phyloP scores from a whole-genome alignment of 1,140 invertebrate species.

The Drosophila sulfurigaster region DNA sequence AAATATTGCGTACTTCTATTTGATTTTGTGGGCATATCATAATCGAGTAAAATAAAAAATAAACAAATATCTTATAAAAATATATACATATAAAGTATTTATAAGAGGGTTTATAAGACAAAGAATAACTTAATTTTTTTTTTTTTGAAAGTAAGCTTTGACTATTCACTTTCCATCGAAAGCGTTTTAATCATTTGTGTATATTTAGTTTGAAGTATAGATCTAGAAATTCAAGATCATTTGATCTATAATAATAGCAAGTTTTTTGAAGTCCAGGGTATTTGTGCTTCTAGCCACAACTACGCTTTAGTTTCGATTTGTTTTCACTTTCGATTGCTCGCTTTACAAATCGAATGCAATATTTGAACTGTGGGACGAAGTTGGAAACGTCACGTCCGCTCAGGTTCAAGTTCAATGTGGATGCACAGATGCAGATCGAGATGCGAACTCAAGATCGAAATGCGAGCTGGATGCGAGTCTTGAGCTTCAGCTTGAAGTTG shows the following conservation, averaged over 20 bases:
- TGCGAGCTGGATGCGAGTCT: neutral
- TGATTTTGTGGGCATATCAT: too few relatives aligned
- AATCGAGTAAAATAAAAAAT: too few relatives aligned
- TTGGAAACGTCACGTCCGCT: constrained; percentile 57
- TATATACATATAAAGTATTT: too few relatives aligned
- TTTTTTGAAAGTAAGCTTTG: too few relatives aligned
- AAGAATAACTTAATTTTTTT: too few relatives aligned
- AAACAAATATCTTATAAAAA: too few relatives aligned
- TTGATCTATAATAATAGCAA: neutral
- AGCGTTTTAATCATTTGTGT: too few relatives aligned
- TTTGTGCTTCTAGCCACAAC: neutral
- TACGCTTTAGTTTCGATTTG: constrained; percentile 10
- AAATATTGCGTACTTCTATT: too few relatives aligned
- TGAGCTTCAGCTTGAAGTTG: neutral
- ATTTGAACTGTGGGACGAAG: constrained; percentile 13
- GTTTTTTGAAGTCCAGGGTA: constrained; percentile 1
- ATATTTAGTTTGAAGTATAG: too few relatives aligned
- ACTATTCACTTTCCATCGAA: too few relatives aligned
- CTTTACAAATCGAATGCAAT: constrained; percentile 32
- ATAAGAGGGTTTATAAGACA: too few relatives aligned
- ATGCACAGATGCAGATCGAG: constrained; percentile 29
- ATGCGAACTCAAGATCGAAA: constrained; percentile 3
- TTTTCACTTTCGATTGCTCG: constrained; percentile 69
- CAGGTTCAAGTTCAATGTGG: constrained; percentile 77
- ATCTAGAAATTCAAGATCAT: too few relatives aligned